phyloP scores from a whole-genome alignment of 2,888 invertebrate genomes.

The Parnassius orleans region DNA sequence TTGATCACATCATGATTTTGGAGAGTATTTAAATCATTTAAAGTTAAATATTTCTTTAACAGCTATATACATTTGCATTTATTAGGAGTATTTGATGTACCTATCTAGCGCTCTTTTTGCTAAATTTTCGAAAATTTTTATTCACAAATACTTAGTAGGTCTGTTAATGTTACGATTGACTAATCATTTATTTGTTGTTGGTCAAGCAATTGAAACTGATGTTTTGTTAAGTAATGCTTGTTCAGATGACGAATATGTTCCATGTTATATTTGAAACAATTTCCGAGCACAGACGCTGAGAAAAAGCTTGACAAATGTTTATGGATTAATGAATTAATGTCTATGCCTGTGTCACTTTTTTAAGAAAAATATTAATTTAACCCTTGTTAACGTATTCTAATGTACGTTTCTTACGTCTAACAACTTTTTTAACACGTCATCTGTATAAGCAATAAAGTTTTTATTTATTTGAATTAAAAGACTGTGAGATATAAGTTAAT shows the following conservation, averaged over 20 bases:
- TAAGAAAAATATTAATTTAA: no score
- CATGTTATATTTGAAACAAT: no score
- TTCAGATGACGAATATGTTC: conserved; percentile 7
- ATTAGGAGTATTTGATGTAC: conserved; percentile 38
- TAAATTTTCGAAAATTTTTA: not conserved
- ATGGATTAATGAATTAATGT: no score
- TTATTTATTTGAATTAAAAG: conserved; percentile 63
- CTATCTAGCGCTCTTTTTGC: not conserved
- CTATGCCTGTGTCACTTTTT: no score
- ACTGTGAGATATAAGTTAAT: conserved; percentile 70
- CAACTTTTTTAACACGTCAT: conserved; percentile 3
- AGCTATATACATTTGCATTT: conserved; percentile 39
- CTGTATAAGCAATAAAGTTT: conserved; percentile 28
- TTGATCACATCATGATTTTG: not conserved
- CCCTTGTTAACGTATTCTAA: no score
- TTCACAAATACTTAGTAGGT: not conserved
- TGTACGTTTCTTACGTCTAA: no score
- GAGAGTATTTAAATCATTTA: conserved; percentile 6
- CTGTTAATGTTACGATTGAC: conserved; percentile 3
- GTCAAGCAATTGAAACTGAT: not conserved
- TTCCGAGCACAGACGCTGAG: no score
- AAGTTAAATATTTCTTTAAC: conserved; percentile 3
- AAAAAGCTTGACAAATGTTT: no score
- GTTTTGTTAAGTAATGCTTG: conserved; percentile 6
- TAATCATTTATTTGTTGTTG: not conserved